Base-by-base conservation (phyloP, 2,888 invertebrate species). In the Pasiphila rectangulata region DNA sequence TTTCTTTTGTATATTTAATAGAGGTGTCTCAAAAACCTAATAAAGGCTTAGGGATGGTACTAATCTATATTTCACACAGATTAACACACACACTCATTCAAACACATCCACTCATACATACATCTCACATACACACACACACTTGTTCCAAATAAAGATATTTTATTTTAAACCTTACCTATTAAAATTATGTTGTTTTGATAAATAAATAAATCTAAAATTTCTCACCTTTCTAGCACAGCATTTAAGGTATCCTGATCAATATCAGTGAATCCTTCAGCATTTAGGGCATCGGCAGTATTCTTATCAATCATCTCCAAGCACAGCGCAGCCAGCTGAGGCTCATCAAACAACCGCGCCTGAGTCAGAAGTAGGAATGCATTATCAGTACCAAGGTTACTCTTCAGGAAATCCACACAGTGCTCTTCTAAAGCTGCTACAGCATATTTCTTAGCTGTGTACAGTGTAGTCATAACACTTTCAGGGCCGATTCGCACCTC, bases 381-480 rank as follows among this genome's bases (percentile, higher is more conserved):
- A 87, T 96, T 96, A 59, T 96, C 95, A 16, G 94, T 92, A 42
- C 93, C 93, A 51, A 96, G 85, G 72, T 95, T 95, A 54, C 90
- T 91, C 58, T 93, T 90, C 7, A 92, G 71, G 74, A 95, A 95
- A 65, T 95, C 94, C 0, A 96, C 95, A 81, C 96, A 96, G 48
- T 94, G 94, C 62, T 93, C 92, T 66, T 96, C 96, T 51, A 96
- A 78, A 2, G 95, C 94, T 0, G 95, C 94, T 0, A 96, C 94
- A 1, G 95, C 95, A 82, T 96, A 96, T 64, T 96, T 96, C 67
- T 96, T 96, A 3, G 96, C 96, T 0, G 95, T 94, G 64, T 96
- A 96, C 37, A 96, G 75, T 0, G 95, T 95, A 1, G 95, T 94
- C 95, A 96, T 95, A 1, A 96, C 96, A 67, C 94, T 94, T 69